phyloP scores from a whole-genome alignment of 2,888 invertebrate genomes.

The Patella ulyssiponensis region DNA sequence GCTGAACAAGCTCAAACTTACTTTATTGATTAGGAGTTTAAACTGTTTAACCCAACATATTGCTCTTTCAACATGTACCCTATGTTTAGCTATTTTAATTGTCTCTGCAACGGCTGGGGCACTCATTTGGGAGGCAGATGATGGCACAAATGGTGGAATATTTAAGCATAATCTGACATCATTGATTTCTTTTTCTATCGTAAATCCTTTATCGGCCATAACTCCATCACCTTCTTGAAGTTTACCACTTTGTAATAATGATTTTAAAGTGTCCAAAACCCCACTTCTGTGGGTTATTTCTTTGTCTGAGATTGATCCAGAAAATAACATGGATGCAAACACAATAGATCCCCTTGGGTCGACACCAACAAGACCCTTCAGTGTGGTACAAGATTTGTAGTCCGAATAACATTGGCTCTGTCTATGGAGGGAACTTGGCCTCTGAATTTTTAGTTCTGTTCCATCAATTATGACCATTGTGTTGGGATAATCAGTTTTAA shows the following conservation, averaged over 20 bases:
- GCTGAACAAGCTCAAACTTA: background rate
- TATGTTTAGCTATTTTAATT: background rate
- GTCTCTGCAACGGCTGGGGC: background rate
- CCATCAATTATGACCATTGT: conserved; percentile 17
- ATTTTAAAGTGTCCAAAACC: conserved; percentile 12
- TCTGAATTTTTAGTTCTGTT: conserved; percentile 11
- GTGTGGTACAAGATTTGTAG: conserved; percentile 33
- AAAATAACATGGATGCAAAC: conserved; percentile 29
- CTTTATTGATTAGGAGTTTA: background rate
- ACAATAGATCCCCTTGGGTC: conserved; percentile 33
- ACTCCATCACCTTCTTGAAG: background rate
- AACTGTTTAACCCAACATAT: background rate
- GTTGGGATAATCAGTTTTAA: background rate
- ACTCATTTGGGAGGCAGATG: background rate
- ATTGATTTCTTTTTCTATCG: background rate
- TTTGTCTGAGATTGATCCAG: conserved; percentile 29
- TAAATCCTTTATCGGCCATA: background rate
- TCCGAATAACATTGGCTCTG: conserved; percentile 27
- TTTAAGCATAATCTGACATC: background rate
- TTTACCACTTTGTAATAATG: background rate
- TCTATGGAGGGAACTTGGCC: background rate
- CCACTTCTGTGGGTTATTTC: conserved; percentile 22
- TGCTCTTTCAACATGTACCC: background rate
- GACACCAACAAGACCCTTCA: conserved; percentile 26
- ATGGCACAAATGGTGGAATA: background rate